These are phyloP conservation scores for Euplagia quadripunctaria DNA, from an alignment of 2,888 invertebrate species.

Conservation along the genomic window DNA sequence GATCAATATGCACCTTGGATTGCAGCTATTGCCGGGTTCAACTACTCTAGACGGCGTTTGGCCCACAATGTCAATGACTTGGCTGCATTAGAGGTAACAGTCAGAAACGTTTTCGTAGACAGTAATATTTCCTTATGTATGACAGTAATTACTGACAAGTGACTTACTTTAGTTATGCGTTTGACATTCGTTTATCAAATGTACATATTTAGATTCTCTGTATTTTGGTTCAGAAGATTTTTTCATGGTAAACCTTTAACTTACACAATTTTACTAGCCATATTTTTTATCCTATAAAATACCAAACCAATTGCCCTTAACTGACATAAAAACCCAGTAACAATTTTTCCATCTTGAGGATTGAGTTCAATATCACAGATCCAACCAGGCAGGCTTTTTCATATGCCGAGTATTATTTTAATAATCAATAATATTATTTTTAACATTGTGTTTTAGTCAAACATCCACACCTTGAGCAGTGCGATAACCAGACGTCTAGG, in stretches of 20 bases:
- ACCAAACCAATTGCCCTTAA: too few species aligned
- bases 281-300: too few species aligned
- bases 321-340: neutral
- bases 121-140: neutral
- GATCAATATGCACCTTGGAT: conserved; percentile 91
- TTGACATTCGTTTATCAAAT: too few species aligned
- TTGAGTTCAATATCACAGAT: neutral
- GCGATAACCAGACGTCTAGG: conserved; percentile 82
- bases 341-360: neutral
- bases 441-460: conserved; percentile 66
- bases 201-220: too few species aligned
- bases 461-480: conserved; percentile 77
- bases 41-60: conserved; percentile 74
- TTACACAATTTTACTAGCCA: too few species aligned
- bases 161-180: too few species aligned
- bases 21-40: conserved; percentile 86
- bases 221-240: too few species aligned
- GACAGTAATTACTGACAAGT: neutral
- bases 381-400: neutral
- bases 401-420: neutral
- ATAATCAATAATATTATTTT: neutral
- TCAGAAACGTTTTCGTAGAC: neutral
- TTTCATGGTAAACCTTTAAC: too few species aligned
- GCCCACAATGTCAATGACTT: conserved; percentile 69
- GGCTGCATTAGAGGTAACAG: conserved; percentile 63